phyloP scores from a whole-genome alignment of 2,797 vertebrate species.

The Gymnothorax javanicus region DNA sequence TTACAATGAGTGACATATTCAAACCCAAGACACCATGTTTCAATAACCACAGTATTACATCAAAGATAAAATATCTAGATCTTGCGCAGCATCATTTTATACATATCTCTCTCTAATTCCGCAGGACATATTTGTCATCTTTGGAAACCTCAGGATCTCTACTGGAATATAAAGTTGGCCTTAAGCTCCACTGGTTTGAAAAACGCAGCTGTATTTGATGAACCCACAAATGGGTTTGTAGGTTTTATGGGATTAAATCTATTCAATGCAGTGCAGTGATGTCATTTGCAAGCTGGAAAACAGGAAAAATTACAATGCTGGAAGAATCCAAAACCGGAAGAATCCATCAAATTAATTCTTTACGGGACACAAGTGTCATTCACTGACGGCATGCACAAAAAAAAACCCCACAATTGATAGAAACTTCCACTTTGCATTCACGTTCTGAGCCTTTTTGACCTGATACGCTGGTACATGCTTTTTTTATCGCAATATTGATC shows the following conservation, averaged over 20 bases:
- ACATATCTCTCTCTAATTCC: no score
- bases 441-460: not conserved
- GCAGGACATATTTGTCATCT: no score
- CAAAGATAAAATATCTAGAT: no score
- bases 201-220: not conserved
- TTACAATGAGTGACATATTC: no score
- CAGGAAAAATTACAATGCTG: not conserved
- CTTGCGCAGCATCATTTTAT: no score
- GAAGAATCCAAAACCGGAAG: not conserved
- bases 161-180: no score
- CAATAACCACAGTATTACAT: not conserved
- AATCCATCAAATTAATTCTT: not conserved
- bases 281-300: not conserved
- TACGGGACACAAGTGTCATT: not conserved
- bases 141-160: no score
- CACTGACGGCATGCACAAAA: not conserved
- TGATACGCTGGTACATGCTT: not conserved
- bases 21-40: no score
- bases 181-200: no score
- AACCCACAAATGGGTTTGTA: not conserved
- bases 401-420: not conserved
- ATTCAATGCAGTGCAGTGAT: not conserved
- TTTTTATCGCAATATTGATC: conserved; percentile 25
- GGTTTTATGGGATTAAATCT: not conserved
- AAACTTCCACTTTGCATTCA: not conserved